These are phyloP conservation scores for Muscina levida DNA, from an alignment of 2,888 invertebrate genomes.

Conservation along the genomic window DNA sequence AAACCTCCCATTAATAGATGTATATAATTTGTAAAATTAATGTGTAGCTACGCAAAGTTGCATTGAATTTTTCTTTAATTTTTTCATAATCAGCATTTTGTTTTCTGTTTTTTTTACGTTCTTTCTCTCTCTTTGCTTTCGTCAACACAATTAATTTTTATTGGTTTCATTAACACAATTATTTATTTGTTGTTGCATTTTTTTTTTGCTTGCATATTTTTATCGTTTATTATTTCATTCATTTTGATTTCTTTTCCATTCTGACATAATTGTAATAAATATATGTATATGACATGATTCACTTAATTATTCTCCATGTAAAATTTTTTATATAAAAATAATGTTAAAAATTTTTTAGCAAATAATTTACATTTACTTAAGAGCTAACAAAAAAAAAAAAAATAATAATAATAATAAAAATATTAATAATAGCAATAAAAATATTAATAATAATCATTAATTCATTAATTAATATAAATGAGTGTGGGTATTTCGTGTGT, in stretches of 20 bases:
- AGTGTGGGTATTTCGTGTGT: slow-evolving; percentile 30
- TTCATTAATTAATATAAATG: slow-evolving; percentile 31
- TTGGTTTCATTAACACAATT: slow-evolving; percentile 32
- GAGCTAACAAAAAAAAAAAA: slow-evolving; percentile 39
- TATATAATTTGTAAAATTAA: neutral
- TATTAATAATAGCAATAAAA: too few species aligned
- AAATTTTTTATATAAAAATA: slow-evolving; percentile 59
- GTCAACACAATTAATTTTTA: too few species aligned
- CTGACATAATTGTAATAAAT: slow-evolving; percentile 56
- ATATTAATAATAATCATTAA: too few species aligned
- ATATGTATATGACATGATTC: slow-evolving; percentile 44
- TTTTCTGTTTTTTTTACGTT: slow-evolving; percentile 41
- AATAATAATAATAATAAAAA: slow-evolving; percentile 7
- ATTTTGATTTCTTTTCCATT: slow-evolving; percentile 24
- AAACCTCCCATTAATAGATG: slow-evolving; percentile 28
- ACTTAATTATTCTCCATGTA: slow-evolving; percentile 37
- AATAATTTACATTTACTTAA: slow-evolving; percentile 63
- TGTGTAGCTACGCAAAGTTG: slow-evolving; percentile 13
- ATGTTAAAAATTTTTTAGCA: slow-evolving; percentile 55
- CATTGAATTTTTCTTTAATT: neutral
- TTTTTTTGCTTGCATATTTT: slow-evolving; percentile 26
- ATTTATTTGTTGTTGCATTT: slow-evolving; percentile 35
- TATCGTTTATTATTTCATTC: slow-evolving; percentile 32
- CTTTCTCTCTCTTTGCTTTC: neutral
- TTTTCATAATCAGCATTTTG: too few species aligned